These are phyloP conservation scores for Talpa occidentalis DNA, from an alignment of 2,113 vertebrate species.

Conservation along the genomic window DNA sequence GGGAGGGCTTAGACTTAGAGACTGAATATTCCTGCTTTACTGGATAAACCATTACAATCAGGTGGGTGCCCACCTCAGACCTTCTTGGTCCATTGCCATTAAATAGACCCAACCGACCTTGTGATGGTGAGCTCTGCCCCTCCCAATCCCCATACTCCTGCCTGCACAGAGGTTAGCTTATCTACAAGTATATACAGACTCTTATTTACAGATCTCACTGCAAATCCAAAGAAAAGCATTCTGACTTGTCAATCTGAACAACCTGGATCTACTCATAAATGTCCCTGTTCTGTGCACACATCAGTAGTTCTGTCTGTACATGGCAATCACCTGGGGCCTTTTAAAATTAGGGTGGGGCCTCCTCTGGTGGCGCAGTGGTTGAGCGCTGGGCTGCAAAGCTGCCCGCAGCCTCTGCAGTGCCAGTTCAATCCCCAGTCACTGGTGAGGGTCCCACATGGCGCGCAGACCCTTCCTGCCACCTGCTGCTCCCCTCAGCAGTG, in stretches of 20 bases:
- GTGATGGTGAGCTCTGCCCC: neutral
- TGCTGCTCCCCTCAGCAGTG: too few relatives aligned
- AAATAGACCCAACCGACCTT: neutral
- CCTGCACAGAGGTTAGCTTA: neutral
- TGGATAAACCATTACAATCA: too few relatives aligned
- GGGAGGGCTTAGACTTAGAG: too few relatives aligned
- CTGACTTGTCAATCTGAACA: neutral
- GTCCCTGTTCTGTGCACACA: neutral
- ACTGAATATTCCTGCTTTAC: too few relatives aligned
- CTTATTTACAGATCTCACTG: neutral
- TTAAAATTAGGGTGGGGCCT: neutral
- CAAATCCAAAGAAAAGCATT: constrained; percentile 4
- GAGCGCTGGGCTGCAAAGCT: too few relatives aligned
- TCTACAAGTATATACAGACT: neutral
- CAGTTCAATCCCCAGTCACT: too few relatives aligned
- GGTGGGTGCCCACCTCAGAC: neutral
- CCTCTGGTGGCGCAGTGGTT: too few relatives aligned
- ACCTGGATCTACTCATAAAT: neutral
- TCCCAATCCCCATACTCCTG: neutral
- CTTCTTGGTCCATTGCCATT: neutral
- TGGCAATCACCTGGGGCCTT: neutral
- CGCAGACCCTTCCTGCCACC: too few relatives aligned
- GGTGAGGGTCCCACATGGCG: too few relatives aligned
- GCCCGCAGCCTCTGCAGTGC: too few relatives aligned
- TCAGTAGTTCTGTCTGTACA: neutral